Evolutionary conservation across 2,888 invertebrate species (phyloP).

Genomic region (Molorchus minor): DNA sequence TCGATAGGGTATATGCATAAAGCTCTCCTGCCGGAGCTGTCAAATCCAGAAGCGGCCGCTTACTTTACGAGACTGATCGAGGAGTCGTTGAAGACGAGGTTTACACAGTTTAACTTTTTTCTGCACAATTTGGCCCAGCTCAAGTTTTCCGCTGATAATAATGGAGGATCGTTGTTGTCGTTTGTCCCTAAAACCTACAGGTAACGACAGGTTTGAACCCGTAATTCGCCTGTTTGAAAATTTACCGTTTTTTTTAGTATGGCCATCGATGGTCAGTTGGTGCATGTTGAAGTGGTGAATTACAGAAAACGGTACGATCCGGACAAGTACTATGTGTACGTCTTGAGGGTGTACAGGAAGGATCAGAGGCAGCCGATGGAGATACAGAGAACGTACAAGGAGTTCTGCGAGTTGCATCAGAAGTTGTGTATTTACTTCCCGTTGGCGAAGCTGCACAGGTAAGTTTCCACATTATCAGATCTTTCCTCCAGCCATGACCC

Average conservation of each 20-base stretch:
- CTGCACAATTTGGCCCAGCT: constrained; percentile 80
- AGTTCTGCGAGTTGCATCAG: constrained; percentile 96
- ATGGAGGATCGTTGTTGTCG: constrained; percentile 81
- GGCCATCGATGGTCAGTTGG: constrained; percentile 89
- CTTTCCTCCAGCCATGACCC: too few relatives aligned
- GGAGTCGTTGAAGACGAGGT: constrained; percentile 90
- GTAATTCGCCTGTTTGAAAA: constrained; percentile 3
- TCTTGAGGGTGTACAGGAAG: constrained; percentile 83
- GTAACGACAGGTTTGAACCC: constrained; percentile 71
- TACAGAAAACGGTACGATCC: constrained; percentile 96
- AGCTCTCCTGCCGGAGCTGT: constrained; percentile 86
- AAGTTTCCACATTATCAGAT: too few relatives aligned
- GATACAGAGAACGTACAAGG: constrained; percentile 93
- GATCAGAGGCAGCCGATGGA: constrained; percentile 87
- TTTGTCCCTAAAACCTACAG: constrained; percentile 95
- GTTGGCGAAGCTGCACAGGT: constrained; percentile 90
- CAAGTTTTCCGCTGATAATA: constrained; percentile 88
- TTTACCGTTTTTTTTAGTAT: constrained; percentile 69
- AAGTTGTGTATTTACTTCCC: constrained; percentile 94
- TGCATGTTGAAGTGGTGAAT: constrained; percentile 83
- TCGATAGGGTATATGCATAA: constrained; percentile 93
- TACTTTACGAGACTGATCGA: constrained; percentile 96
- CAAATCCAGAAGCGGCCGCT: constrained; percentile 96
- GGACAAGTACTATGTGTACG: constrained; percentile 97
- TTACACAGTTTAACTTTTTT: constrained; percentile 98